Evolutionary conservation across 2,797 vertebrate genomes (phyloP).

Genomic region (Ficedula albicollis): DNA sequence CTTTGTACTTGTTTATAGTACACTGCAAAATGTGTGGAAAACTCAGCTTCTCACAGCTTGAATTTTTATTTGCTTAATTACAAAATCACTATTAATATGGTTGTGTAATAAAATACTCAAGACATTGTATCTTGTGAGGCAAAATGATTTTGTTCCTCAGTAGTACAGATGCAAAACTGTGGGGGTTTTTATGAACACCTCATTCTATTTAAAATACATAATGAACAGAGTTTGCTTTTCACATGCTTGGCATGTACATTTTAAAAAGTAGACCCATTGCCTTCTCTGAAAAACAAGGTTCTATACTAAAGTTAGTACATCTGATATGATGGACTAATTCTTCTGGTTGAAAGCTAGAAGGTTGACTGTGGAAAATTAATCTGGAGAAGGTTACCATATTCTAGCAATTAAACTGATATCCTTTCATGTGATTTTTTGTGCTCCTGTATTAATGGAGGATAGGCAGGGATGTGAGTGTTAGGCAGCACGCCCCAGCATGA

Average conservation of each 20-base stretch:
- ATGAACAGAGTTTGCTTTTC: background rate
- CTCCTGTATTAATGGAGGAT: background rate
- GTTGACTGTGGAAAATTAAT: background rate
- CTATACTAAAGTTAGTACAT: background rate
- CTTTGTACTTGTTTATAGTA: background rate
- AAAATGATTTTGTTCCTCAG: background rate
- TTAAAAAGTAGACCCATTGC: background rate
- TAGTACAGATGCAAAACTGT: background rate
- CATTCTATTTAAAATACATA: background rate
- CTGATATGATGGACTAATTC: background rate
- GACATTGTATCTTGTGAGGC: background rate
- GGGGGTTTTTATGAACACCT: background rate
- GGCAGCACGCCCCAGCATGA: background rate
- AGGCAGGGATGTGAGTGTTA: background rate
- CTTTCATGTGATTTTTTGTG: background rate
- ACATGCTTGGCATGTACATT: background rate
- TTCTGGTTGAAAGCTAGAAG: background rate
- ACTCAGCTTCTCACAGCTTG: background rate
- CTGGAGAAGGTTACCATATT: background rate
- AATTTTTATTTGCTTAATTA: background rate
- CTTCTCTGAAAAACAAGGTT: background rate
- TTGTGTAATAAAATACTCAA: background rate
- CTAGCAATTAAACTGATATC: background rate
- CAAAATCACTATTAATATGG: background rate
- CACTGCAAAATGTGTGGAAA: background rate